Conservation (phyloP, 2,888 invertebrate genomes). For the Erebia palarica region DNA sequence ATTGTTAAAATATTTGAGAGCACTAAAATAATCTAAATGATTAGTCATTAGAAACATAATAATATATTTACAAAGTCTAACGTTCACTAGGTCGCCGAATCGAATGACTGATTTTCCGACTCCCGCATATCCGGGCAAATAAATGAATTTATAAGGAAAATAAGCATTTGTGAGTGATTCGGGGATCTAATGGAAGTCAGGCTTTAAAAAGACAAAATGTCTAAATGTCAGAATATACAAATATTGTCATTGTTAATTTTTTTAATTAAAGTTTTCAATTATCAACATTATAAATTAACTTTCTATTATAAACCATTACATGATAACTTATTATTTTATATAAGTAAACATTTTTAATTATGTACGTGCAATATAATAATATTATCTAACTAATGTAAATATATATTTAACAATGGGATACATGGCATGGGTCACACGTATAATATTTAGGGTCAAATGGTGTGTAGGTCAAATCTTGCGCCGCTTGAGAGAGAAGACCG, state of each 20-base stretch:
- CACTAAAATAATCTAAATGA: conserved; percentile 3
- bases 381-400: background rate
- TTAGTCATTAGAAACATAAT: background rate
- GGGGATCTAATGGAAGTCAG: background rate
- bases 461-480: no score
- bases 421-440: background rate
- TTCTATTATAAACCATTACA: conserved; percentile 15
- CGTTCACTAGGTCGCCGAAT: background rate
- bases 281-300: conserved; percentile 25
- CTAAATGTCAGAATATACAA: conserved; percentile 13
- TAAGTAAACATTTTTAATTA: conserved; percentile 6
- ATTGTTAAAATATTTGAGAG: conserved; percentile 10
- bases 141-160: background rate
- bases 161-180: background rate
- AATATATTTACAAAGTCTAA: background rate
- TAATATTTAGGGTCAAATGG: background rate
- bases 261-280: conserved; percentile 24
- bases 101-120: background rate
- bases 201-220: background rate
- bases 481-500: no score
- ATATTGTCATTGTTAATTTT: conserved; percentile 28
- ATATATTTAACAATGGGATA: background rate
- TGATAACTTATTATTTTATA: conserved; percentile 16
- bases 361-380: conserved; percentile 1
- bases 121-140: no score